Conservation (phyloP, 2,797 vertebrate genomes). For the Tangara arthus region DNA sequence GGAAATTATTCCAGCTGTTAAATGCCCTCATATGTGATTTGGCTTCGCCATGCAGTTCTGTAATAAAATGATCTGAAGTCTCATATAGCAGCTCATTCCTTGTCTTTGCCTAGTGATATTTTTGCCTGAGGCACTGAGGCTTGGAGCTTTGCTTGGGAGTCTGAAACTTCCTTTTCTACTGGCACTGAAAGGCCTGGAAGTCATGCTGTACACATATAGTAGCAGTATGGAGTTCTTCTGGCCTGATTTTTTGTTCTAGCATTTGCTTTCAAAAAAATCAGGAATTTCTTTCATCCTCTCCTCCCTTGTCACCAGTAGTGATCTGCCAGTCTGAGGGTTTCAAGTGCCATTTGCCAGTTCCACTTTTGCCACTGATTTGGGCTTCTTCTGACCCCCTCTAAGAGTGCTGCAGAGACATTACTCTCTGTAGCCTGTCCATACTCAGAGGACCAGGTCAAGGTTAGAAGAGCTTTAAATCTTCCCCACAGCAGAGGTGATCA, state of each 20-base stretch:
- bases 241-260: neutral
- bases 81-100: neutral
- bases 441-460: neutral
- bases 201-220: neutral
- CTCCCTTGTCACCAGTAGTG: neutral
- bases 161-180: neutral
- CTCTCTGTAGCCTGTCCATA: neutral
- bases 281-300: neutral
- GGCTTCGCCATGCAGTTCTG: neutral
- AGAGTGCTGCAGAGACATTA: neutral
- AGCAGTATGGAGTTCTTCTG: neutral
- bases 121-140: neutral
- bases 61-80: neutral
- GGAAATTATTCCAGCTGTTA: constrained; percentile 55
- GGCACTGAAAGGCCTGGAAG: neutral
- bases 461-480: neutral
- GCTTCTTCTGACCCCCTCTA: neutral
- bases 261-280: neutral
- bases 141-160: neutral
- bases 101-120: neutral
- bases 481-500: neutral
- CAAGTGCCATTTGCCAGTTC: neutral
- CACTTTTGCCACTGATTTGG: neutral
- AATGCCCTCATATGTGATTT: constrained; percentile 25
- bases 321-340: neutral